Base-by-base conservation (phyloP, 2,888 invertebrate genomes). In the Ecdyonurus torrentis region DNA sequence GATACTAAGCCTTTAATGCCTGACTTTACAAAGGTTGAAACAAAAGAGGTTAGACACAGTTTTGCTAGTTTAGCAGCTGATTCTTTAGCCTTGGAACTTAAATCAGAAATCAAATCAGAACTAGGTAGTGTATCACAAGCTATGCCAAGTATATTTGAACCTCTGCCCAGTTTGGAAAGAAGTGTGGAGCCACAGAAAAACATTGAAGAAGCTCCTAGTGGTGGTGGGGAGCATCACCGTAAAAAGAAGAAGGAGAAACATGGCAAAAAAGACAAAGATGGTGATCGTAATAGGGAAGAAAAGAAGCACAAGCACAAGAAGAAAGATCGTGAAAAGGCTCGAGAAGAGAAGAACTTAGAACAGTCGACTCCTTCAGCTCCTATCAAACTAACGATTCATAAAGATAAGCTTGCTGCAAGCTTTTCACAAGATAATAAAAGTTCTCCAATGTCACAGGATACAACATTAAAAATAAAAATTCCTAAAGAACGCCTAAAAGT, bases 381-480 rank as follows among this genome's bases (percentile, higher is more conserved):
- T 1, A 75, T 78, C 15, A 82, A 80, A 71, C 80, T 84, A 62
- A 83, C 81, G 58, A 82, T 82, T 66, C 78, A 81, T 2, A 82
- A 82, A 71, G 82, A 83, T 64, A 82, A 81, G 70, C 71, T 81
- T 3, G 50, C 7, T n/a, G 15, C 37, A 37, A 37, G 37, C 37
- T 37, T 37, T 5, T 37, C 37, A 10, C 7, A 37, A 37, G 37
- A 37, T 10, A 37, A 37, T 15, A 37, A 37, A 15, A 37, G 15
- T 7, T 20, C 55, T n/a, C 55, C 55, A 5, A 7, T 55, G 55
- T 37, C 37, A 10, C 37, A 37, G 5, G 37, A 37, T 37, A 22
- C 7, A 1, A 84, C 85, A 0, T 72, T 91, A 59, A 90, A 90
- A 73, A 87, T 91, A 60, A 91, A 89, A 74, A 91, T 91, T 61